Evolutionary conservation across 2,113 vertebrate species (phyloP).

Genomic region (Muscicapa adusta): DNA sequence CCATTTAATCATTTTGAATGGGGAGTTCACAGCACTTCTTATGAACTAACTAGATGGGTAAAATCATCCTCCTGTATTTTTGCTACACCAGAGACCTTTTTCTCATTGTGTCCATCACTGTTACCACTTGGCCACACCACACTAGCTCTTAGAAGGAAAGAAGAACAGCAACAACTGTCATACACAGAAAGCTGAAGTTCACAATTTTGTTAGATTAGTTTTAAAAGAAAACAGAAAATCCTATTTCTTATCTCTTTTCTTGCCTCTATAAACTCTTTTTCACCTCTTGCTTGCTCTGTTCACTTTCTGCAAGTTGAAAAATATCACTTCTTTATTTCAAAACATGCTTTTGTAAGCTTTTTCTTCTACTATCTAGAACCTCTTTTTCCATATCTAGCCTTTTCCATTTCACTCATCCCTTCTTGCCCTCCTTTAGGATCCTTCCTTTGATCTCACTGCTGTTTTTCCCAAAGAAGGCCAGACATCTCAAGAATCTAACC

Average conservation of each 20-base stretch:
- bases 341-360: background rate
- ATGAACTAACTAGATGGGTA: background rate
- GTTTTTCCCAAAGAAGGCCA: background rate
- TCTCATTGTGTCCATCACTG: background rate
- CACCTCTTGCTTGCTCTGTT: background rate
- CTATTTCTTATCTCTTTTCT: background rate
- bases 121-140: background rate
- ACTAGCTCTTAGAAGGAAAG: background rate
- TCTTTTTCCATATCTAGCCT: background rate
- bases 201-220: background rate
- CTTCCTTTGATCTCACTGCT: background rate
- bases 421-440: background rate
- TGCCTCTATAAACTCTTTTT: background rate
- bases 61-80: background rate
- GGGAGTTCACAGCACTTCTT: background rate
- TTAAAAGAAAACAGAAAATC: background rate
- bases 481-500: background rate
- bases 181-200: background rate
- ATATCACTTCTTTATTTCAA: slow-evolving; percentile 17
- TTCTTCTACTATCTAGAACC: background rate
- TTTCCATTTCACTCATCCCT: background rate
- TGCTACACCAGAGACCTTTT: background rate
- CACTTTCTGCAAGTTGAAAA: background rate
- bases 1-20: background rate
- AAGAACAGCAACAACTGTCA: background rate